These are phyloP conservation scores for Murina feae DNA, from an alignment of 2,113 vertebrate genomes.

Conservation along the genomic window DNA sequence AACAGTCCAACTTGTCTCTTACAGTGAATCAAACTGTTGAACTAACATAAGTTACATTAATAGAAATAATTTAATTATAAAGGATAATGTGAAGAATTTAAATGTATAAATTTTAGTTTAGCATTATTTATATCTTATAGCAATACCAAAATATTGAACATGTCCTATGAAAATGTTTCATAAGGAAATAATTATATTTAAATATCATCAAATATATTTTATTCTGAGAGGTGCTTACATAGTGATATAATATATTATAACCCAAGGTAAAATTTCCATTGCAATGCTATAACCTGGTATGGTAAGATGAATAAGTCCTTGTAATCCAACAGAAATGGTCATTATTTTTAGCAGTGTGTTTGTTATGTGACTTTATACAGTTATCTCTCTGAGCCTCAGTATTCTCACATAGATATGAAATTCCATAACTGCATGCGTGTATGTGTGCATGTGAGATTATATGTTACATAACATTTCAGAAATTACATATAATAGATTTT, in stretches of 20 bases:
- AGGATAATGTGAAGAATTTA: neutral
- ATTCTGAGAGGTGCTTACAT: neutral
- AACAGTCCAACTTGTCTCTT: neutral
- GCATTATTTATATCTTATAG: neutral
- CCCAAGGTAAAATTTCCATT: neutral
- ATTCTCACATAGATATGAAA: neutral
- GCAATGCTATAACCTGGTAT: neutral
- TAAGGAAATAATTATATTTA: neutral
- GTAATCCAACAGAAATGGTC: neutral
- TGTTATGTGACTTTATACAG: neutral
- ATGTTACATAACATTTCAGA: neutral
- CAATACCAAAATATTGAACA: neutral
- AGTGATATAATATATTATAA: neutral
- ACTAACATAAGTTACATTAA: neutral
- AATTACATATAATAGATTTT: neutral
- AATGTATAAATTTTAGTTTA: neutral
- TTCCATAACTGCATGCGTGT: rapidly evolving
- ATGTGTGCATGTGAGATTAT: neutral
- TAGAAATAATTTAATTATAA: neutral
- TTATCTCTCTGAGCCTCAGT: neutral
- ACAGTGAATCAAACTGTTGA: neutral
- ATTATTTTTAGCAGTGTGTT: neutral
- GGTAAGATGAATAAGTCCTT: neutral
- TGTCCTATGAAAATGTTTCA: neutral
- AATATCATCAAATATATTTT: neutral